Conservation (phyloP, 2,888 invertebrate genomes). For the Teleogryllus oceanicus region DNA sequence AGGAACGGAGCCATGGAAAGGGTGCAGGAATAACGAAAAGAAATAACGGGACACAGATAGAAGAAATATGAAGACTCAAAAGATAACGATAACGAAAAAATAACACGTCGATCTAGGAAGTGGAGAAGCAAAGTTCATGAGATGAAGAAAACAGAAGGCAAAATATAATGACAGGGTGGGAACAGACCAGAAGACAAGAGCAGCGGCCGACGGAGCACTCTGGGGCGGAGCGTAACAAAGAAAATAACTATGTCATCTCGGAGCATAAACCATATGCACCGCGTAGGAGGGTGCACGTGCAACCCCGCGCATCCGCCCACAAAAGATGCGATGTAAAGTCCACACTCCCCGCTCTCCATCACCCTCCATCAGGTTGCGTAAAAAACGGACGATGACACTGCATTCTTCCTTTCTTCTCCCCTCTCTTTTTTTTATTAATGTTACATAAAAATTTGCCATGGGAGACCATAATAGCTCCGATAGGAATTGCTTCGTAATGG, state of each 20-base stretch:
- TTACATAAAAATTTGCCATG: constrained; percentile 37
- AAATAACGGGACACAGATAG: too few species aligned
- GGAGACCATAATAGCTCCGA: constrained; percentile 32
- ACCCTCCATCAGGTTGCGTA: constrained; percentile 4
- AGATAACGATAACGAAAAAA: too few species aligned
- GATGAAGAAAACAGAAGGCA: too few species aligned
- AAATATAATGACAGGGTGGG: too few species aligned
- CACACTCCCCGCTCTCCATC: not conserved
- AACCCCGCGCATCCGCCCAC: not conserved
- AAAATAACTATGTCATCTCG: constrained; percentile 9
- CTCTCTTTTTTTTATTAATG: constrained; percentile 33
- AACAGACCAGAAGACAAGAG: too few species aligned
- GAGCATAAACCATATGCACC: not conserved
- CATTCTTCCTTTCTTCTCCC: constrained; percentile 22
- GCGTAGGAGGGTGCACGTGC: not conserved
- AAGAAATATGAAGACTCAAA: too few species aligned
- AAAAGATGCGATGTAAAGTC: constrained; percentile 22
- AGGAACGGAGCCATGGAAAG: too few species aligned
- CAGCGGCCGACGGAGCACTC: too few species aligned
- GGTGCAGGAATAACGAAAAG: too few species aligned
- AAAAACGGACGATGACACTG: constrained; percentile 23
- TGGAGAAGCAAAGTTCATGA: too few species aligned
- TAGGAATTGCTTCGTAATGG: constrained; percentile 30
- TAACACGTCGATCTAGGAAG: too few species aligned
- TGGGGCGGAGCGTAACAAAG: not conserved